Evolutionary conservation across 2,888 invertebrate species (phyloP), one percentile per base, ranked within the genome.

Genomic region (Melinopterus prodromus): DNA sequence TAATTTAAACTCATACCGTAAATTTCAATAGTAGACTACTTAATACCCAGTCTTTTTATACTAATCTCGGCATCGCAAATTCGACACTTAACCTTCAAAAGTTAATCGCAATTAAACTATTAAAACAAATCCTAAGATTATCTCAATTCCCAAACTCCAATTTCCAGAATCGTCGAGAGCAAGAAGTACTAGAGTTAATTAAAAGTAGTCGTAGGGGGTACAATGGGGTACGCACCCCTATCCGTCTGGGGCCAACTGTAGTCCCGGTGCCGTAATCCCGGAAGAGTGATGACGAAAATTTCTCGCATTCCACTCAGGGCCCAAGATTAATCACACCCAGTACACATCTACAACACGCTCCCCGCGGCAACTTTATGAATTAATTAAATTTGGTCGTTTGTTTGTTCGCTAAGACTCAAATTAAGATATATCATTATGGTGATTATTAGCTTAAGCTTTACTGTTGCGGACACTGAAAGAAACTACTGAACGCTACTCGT

Each of bases 261-360:
- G 53, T 53, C 53, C 53, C 53, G 53, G 53, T 53, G 9, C 53
- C 53, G 74, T 74, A 74, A 74, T 74, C 74, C 74, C 74, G n/a
- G 74, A 74, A 74, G 74, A 74, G 74, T 74, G 74, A 74, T 74
- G 74, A 74, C 37, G 74, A 74, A 74, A 74, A 74, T 74, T 74
- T 74, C 74, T 74, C 35, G 74, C 74, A 74, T 74, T 74, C 74
- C 74, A 36, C 15, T 37, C 37, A 36, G n/a, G 37, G 74, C n/a
- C 36, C 36, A 36, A 74, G 74, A 74, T 74, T 74, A 74, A 74
- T 74, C 37, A 74, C 74, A 37, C 35, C 35, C 74, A 74, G 74
- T 36, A 74, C 74, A 74, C 74, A 74, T 74, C 74, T 37, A 37
- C 16, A 35, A 74, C 36, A 74, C 74, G 35, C 5, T 53, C 53